Evolutionary conservation across 2,797 vertebrate genomes (phyloP), one percentile per base, ranked within the genome.

Genomic region (Mus spretus): DNA sequence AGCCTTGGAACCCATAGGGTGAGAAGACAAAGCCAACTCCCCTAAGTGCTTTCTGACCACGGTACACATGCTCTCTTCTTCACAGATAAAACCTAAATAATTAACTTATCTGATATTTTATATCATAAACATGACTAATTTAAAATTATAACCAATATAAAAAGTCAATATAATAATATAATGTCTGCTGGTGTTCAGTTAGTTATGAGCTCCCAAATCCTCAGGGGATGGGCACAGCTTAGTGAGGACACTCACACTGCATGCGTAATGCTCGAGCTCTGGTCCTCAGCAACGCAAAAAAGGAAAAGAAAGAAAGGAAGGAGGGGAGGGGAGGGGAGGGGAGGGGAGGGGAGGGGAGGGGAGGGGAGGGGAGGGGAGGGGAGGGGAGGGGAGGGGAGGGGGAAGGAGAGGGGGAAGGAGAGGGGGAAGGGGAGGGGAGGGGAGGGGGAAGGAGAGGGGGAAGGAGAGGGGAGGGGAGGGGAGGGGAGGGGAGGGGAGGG

Each of bases 71-170:
- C 67, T 90, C 86, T 65, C 31, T 47, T 40, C 19, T 86, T 89
- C 81, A 70, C 40, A 72, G 91, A 22, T 82, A 74, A 53, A 97
- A 93, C 5, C 79, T 88, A 70, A 7, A 40, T 77, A 91, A 55
- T 80, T 90, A 55, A 91, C 74, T 34, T 19, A 83, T 9, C 57
- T 97, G 13, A 44, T 65, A 91, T 72, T 90, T 92, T 94, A 91
- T 83, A 67, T 94, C 59, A 96, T 44, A 93, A 95, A 80, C 44
- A 82, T 70, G 24, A 89, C 83, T 26, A 82, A 87, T 11, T 85
- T 84, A 92, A 96, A 93, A 82, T 53, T 89, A 96, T 70, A 85
- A 93, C n/a, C 74, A 55, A 91, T 84, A 83, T 24, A 26, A 88
- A 96, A 97, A 92, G 31, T 85, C 15, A 92, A 53, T 70, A 79